Conservation (phyloP, 2,797 vertebrate species). For the Erpetoichthys calabaricus region DNA sequence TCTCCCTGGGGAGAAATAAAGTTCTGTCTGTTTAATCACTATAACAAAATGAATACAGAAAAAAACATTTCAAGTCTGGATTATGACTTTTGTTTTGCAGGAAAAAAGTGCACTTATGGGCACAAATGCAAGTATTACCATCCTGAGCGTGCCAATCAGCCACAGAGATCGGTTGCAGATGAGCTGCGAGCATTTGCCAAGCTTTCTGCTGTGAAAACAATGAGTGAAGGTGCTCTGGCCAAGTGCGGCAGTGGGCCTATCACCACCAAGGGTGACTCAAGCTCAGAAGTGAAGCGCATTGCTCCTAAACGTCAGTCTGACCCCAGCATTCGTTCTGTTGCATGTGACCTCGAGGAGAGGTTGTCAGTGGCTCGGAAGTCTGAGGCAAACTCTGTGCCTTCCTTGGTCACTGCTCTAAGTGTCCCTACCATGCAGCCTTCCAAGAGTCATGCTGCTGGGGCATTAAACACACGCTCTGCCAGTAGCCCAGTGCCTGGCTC, state of each 20-base stretch:
- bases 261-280: conserved; percentile 59
- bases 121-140: conserved; percentile 99
- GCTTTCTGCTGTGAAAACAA: conserved; percentile 90
- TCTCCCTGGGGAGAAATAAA: too few species aligned
- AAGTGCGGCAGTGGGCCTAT: conserved; percentile 66
- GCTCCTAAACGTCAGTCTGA: conserved; percentile 93
- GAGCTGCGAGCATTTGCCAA: conserved; percentile 96
- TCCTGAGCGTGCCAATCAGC: conserved; percentile 91
- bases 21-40: too few species aligned
- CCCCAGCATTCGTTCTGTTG: conserved; percentile 88
- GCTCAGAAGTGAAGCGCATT: conserved; percentile 80
- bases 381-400: conserved; percentile 89
- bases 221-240: conserved; percentile 87
- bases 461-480: conserved; percentile 91
- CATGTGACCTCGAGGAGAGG: conserved; percentile 77
- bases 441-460: conserved; percentile 89
- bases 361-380: conserved; percentile 72
- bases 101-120: conserved; percentile 98
- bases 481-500: conserved; percentile 95
- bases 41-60: too few species aligned
- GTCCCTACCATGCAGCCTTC: conserved; percentile 85
- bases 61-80: too few species aligned
- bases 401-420: conserved; percentile 89
- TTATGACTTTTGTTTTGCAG: conserved; percentile 39
- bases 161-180: conserved; percentile 87